These are phyloP conservation scores for Charanyca ferruginea DNA, from an alignment of 2,888 invertebrate genomes.

Conservation along the genomic window DNA sequence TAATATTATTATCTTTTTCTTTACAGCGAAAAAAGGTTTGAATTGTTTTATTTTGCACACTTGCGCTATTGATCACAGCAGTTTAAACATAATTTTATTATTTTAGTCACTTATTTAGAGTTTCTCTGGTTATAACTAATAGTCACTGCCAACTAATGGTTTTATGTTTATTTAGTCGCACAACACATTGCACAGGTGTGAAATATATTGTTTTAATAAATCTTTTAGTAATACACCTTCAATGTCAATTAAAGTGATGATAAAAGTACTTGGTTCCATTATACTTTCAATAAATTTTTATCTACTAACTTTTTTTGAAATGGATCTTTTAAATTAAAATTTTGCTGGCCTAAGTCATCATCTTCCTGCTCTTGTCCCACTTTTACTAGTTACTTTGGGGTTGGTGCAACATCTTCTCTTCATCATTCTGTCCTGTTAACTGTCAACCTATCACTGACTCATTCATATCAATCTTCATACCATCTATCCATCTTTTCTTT, in stretches of 20 bases:
- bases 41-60: constrained; percentile 51
- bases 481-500: too few relatives aligned
- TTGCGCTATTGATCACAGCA: constrained; percentile 49
- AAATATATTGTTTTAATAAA: not conserved
- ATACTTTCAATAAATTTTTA: too few relatives aligned
- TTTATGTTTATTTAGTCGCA: constrained; percentile 23
- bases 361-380: too few relatives aligned
- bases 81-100: not conserved
- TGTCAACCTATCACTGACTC: too few relatives aligned
- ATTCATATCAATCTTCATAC: too few relatives aligned
- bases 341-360: too few relatives aligned
- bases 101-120: not conserved
- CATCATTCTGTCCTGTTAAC: too few relatives aligned
- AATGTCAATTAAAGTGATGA: not conserved
- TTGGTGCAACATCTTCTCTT: too few relatives aligned
- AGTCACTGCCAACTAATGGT: not conserved
- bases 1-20: constrained; percentile 68
- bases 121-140: not conserved
- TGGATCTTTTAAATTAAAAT: too few relatives aligned
- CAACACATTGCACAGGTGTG: constrained; percentile 55
- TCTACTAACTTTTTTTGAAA: too few relatives aligned
- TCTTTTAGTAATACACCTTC: not conserved
- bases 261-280: not conserved
- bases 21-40: constrained; percentile 89
- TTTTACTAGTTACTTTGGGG: too few relatives aligned